phyloP scores from a whole-genome alignment of 2,113 vertebrate species.

The Neofelis nebulosa region DNA sequence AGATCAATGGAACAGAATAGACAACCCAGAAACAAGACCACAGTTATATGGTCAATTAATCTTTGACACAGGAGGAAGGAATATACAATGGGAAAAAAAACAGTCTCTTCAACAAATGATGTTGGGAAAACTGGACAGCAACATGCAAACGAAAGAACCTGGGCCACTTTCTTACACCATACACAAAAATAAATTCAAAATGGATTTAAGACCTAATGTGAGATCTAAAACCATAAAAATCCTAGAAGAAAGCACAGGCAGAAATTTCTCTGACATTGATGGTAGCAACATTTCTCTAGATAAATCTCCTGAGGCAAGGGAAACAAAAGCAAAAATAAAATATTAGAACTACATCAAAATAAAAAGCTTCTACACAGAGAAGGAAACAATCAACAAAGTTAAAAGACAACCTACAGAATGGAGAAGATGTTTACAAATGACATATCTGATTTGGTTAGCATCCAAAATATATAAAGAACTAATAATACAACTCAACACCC shows the following conservation, averaged over 20 bases:
- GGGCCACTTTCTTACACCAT: not conserved
- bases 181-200: not conserved
- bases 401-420: not conserved
- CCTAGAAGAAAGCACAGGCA: not conserved
- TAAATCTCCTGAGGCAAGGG: not conserved
- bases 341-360: not conserved
- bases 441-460: not conserved
- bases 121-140: not conserved
- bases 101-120: not conserved
- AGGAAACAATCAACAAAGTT: not conserved
- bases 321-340: not conserved
- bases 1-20: not conserved
- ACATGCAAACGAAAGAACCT: not conserved
- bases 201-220: not conserved
- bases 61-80: not conserved
- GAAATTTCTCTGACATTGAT: not conserved
- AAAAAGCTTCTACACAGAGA: too few species aligned
- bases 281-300: not conserved
- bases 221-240: not conserved
- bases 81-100: not conserved
- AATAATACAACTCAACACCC: not conserved
- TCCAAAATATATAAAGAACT: not conserved
- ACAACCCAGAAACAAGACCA: not conserved
- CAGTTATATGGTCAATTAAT: not conserved
- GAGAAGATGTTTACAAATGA: not conserved